Base-by-base conservation (phyloP, 1,140 invertebrate genomes). In the Panagrolaimus sp. region DNA sequence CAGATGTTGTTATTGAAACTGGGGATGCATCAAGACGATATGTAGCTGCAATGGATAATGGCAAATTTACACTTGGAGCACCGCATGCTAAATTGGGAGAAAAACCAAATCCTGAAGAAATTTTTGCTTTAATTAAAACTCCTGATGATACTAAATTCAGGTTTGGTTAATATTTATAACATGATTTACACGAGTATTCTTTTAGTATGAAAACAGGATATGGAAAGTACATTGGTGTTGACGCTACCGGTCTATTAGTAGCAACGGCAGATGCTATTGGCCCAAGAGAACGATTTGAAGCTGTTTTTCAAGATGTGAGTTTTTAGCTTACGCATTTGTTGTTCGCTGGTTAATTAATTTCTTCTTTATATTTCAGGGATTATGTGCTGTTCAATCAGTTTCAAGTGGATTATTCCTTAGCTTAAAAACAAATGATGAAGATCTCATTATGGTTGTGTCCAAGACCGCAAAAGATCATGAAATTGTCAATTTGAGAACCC, bases 181-280 rank as follows among this genome's bases (percentile, higher is more conserved):
- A 21, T 1, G 17, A 1, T 28, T 0, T 67, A 43, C 0, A 24
- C n/a, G 28, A 24, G 43, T 65, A 28, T 73, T 21, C 5, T 73
- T 76, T 71, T 32, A 74, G 75, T 65, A 28, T 76, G 47, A 76
- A 76, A 74, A 76, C 75, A 26, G 75, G 75, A 0, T 76, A 78
- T 69, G 77, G 74, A 9, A 76, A 75, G 32, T 78, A 79, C 44
- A 55, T 79, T 24, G 76, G 76, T 10, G 71, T 78, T 15, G 70
- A 79, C 64, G 43, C 66, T 15, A 68, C 71, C 15, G 76, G 71
- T 7, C 32, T 43, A 9, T 63, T 78, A 46, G 65, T 79, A 9
- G 76, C 76, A 6, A 74, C 65, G n/a, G 70, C 74, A 15, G 75
- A 76, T 63, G 75, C 75, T 12, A 71, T 77, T 65, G 75, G 75